Evolutionary conservation across 2,113 vertebrate species (phyloP).

Genomic region (Ranitomeya variabilis): DNA sequence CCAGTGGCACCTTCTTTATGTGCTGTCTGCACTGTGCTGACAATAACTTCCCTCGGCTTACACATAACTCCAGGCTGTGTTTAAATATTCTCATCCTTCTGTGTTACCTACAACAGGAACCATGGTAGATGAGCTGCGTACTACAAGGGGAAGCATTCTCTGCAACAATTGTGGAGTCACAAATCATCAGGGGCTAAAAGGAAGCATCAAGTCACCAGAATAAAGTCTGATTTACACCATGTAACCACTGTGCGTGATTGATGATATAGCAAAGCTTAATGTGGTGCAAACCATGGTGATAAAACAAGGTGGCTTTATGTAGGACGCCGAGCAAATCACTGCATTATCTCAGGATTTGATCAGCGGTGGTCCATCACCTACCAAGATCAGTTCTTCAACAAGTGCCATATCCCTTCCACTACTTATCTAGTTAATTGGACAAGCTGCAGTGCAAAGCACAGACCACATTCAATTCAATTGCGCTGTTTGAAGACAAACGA

Average conservation of each 20-base stretch:
- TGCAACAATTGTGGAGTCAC: neutral
- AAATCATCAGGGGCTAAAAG: conserved; percentile 33
- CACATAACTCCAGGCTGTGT: conserved; percentile 16
- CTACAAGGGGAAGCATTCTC: neutral
- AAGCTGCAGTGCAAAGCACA: no score
- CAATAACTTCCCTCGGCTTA: neutral
- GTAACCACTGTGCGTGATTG: neutral
- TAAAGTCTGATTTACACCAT: neutral
- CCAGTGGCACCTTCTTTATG: conserved; percentile 17
- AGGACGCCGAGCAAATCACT: no score
- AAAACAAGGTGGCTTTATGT: neutral
- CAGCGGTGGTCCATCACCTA: no score
- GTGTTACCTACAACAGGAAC: conserved; percentile 34
- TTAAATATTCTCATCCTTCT: conserved; percentile 42
- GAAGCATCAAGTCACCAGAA: conserved; percentile 12
- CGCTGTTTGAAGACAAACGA: no score
- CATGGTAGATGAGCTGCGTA: neutral
- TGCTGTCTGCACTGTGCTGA: conserved; percentile 22
- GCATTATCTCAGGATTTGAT: no score
- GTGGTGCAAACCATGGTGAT: neutral
- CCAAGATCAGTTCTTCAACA: no score
- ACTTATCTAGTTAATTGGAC: no score
- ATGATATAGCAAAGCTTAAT: neutral
- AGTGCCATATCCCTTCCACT: no score
- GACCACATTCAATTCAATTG: no score